Conservation (phyloP, 2,797 vertebrate genomes). For the Craterocephalus amniculus region DNA sequence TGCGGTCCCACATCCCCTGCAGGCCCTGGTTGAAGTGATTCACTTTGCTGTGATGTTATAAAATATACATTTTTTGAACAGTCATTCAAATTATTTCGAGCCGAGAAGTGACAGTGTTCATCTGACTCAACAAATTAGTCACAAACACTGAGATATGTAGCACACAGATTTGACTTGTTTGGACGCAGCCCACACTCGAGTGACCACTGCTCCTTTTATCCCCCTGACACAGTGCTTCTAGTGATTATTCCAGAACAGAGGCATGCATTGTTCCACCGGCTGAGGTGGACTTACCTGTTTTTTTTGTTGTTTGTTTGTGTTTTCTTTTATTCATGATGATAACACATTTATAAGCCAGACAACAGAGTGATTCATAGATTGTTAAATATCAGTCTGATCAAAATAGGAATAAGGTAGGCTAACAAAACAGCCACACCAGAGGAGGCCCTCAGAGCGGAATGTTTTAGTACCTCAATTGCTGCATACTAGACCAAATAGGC, state of each 20-base stretch:
- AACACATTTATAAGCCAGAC: no score
- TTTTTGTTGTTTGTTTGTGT: no score
- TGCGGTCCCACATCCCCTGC: neutral
- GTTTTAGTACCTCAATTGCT: no score
- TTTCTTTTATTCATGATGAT: neutral
- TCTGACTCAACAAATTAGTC: conserved; percentile 31
- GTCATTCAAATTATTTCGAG: conserved; percentile 17
- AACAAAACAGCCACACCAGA: neutral
- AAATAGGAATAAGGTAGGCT: neutral
- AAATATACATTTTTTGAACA: conserved; percentile 13
- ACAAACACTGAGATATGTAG: conserved; percentile 16
- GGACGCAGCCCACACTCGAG: neutral
- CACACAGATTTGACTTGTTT: conserved; percentile 19
- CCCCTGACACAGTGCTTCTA: neutral
- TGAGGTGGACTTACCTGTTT: neutral
- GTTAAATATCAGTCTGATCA: neutral
- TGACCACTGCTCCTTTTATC: conserved; percentile 9
- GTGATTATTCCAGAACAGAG: neutral
- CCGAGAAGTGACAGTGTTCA: conserved; percentile 16
- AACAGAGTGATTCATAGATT: no score
- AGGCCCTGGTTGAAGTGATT: neutral
- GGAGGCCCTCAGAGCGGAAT: no score
- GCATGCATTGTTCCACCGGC: neutral
- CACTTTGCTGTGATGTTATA: conserved; percentile 3
- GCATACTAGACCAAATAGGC: neutral